Evolutionary conservation across 2,797 vertebrate genomes (phyloP).

Genomic region (Sphenopsis melanotis): DNA sequence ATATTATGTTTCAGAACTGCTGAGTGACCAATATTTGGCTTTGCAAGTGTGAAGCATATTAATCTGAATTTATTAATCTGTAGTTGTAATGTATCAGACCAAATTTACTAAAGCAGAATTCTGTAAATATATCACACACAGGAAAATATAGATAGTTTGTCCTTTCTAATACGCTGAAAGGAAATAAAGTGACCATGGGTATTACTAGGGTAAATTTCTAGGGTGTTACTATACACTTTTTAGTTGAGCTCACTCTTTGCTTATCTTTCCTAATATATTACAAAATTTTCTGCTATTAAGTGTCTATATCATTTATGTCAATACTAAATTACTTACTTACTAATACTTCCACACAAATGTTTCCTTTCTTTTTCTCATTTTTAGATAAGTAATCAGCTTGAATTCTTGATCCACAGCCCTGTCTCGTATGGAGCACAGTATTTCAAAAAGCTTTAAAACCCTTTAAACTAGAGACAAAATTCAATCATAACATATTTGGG

Average conservation of each 20-base stretch:
- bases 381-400: background rate
- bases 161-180: background rate
- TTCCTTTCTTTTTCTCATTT: background rate
- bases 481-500: background rate
- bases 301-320: background rate
- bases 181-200: background rate
- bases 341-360: accelerated
- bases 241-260: background rate
- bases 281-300: background rate
- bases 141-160: background rate
- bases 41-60: background rate
- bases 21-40: background rate
- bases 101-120: background rate
- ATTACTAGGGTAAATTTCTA: background rate
- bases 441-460: background rate
- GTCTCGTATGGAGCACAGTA: background rate
- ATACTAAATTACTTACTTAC: background rate
- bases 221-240: background rate
- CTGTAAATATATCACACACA: background rate
- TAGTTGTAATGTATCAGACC: background rate
- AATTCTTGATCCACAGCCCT: background rate
- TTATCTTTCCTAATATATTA: background rate
- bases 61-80: background rate
- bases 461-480: background rate
- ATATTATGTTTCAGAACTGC: background rate